These are phyloP conservation scores for Aporrectodea caliginosa DNA, from an alignment of 1,140 invertebrate species.

Conservation along the genomic window DNA sequence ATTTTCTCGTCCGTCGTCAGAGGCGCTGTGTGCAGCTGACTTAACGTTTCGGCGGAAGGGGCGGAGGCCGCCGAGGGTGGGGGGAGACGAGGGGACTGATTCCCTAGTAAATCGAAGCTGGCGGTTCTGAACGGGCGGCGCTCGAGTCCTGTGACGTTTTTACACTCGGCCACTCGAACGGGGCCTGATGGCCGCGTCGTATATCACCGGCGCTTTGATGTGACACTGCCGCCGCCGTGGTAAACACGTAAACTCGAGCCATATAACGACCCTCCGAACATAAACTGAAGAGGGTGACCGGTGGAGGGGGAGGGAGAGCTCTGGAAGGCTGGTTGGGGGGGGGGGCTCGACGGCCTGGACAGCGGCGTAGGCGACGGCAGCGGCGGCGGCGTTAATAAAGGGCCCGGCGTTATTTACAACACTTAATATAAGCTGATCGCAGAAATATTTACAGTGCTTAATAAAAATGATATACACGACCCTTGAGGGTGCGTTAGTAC, in stretches of 20 bases:
- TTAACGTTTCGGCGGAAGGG: too few species aligned
- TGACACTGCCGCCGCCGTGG: not conserved
- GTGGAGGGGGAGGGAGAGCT: not conserved
- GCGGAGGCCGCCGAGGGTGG: too few species aligned
- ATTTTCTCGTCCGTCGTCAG: too few species aligned
- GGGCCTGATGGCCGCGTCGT: not conserved
- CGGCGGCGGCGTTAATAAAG: not conserved
- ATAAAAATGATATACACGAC: not conserved
- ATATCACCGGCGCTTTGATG: not conserved
- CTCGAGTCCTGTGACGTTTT: not conserved
- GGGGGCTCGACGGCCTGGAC: not conserved
- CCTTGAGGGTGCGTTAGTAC: too few species aligned
- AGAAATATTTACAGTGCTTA: not conserved
- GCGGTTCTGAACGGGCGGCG: too few species aligned
- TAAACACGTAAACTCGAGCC: not conserved
- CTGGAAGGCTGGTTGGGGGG: too few species aligned
- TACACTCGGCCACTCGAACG: not conserved
- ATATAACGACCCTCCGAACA: not conserved
- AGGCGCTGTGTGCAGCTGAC: too few species aligned
- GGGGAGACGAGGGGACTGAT: too few species aligned
- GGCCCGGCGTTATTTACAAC: not conserved
- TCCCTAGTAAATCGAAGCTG: too few species aligned
- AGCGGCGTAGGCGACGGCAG: not conserved
- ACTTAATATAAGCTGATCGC: not conserved
- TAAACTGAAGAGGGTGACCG: not conserved